A percentile compares a stretch with the other conserved stretches of the same genome.
Evolutionary conservation across 2,888 invertebrate genomes (phyloP).

Genomic region (Epistrophe grossulariae): DNA sequence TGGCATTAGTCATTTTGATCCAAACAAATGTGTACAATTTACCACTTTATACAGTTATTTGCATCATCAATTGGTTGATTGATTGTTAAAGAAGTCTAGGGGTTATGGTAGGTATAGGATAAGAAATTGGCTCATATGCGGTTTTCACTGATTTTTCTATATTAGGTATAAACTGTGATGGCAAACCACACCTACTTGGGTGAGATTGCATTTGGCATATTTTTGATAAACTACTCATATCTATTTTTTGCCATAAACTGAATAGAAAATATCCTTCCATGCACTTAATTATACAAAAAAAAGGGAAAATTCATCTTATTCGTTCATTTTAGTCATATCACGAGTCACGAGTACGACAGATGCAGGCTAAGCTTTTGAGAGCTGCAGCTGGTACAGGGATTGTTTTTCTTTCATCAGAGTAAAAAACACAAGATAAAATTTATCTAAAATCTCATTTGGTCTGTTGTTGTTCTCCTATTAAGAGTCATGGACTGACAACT

Average conservation of each 20-base stretch:
- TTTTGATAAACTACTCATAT: conserved; percentile 12
- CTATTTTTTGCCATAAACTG: neutral
- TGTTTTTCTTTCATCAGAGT: conserved; percentile 67
- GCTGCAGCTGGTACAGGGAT: conserved; percentile 27
- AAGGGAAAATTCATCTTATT: conserved; percentile 7
- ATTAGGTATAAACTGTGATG: too few relatives aligned
- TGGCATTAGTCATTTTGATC: conserved; percentile 4
- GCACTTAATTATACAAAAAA: conserved; percentile 16
- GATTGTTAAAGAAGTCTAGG: neutral
- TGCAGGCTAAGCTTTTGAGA: conserved; percentile 28
- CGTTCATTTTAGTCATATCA: conserved; percentile 39
- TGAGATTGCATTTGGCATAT: conserved; percentile 6
- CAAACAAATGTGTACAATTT: conserved; percentile 12
- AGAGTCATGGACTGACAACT: conserved; percentile 28
- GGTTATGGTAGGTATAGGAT: neutral
- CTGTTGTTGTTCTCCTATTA: conserved; percentile 34
- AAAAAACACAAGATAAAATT: conserved; percentile 27
- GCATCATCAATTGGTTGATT: conserved; percentile 30
- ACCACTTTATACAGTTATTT: conserved; percentile 13
- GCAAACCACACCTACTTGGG: neutral
- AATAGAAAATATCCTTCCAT: neutral
- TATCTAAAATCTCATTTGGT: conserved; percentile 53
- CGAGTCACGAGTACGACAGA: conserved; percentile 49
- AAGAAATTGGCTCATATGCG: neutral
- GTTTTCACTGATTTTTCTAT: neutral